Base-by-base conservation (phyloP, 1,140 invertebrate genomes). In the Panagrolaimus sp. region DNA sequence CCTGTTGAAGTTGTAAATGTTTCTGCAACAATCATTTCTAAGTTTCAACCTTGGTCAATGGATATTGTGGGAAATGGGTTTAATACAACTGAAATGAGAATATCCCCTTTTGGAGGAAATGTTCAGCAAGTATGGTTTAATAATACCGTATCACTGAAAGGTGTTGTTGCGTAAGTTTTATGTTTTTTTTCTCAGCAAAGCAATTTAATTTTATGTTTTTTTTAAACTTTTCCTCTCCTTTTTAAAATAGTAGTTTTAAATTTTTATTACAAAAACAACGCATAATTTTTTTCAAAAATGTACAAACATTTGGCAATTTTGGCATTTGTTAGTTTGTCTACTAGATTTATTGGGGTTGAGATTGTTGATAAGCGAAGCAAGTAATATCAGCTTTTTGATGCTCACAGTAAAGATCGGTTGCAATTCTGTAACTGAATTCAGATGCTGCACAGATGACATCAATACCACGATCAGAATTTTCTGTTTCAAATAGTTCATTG, bases 321-420 rank as follows among this genome's bases (percentile, higher is more conserved):
- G n/a, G 38, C n/a, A 65, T 4, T 21, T 24, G 14, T 24, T 26
- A 24, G 26, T 46, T 65, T 65, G 32, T n/a, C n/a, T n/a, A n/a
- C n/a, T n/a, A 38, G 32, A 38, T 38, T 38, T 38, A 38, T 38
- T 38, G 7, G 7, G 32, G 32, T 38, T 38, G 32, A 2, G 32
- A 47, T 32, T 78, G 79, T 66, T 78, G 78, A 52, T 75, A 78
- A 4, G 70, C 74, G 66, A 78, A 78, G 47, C 76, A 78, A 26
- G 79, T 81, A 44, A 78, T 68, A 46, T 78, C 68, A 8, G 32
- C 75, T 55, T 78, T 78, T 21, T 71, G 66, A 5, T 65, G 46
- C 64, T 78, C 76, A 43, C 76, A 78, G 66, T 75, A 78, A 48
- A 81, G 67, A 45, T 78, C 79, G 6, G 76, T 78, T 14, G 76